Base-by-base conservation (phyloP, 37 sponge, comb jelly and placozoan species). In the Tethya wilhelma region DNA sequence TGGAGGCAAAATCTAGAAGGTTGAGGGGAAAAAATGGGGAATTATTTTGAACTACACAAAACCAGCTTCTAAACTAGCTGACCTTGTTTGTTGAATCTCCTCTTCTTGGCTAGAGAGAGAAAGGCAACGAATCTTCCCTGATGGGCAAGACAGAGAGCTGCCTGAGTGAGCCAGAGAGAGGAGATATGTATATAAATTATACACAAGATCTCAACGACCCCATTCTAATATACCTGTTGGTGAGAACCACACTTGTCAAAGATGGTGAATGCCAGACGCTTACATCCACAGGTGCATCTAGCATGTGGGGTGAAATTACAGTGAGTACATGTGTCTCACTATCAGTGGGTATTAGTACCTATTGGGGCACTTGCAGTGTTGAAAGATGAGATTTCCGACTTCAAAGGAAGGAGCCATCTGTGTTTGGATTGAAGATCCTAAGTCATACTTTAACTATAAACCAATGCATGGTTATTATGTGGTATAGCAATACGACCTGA, bases 251-350 rank as follows among this genome's bases (percentile, higher is more conserved):
- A 53, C 0, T 32, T 44, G 7, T 79, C 79, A 49, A 79, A 66
- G 38, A 49, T 37, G 31, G 38, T 36, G 53, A 67, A 66, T 31
- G 79, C 79, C 37, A 67, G 25, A 12, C 56, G 37, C 7, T 22
- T 67, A 38, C 55, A 79, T 4, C 68, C 79, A 66, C 75, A 75
- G 22, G 41, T 59, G 40, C 75, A 75, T 26, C 75, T 75, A 49
- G 53, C 14, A 9, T 19, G 53, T 49, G 53, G 53, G 14, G 53
- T 19, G 53, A 49, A 14, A 49, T 9, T 49, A 14, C 14, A 49
- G 14, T 49, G 14, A 49, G 53, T 49, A 14, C 9, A 49, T 49
- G 53, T 49, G 53, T 9, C 53, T 49, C 14, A 14, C 53, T 49
- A 19, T 14, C 14, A 49, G 14, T 49, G 53, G 14, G 53, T 14